These are phyloP conservation scores for Steinernema carpocapsae DNA, from an alignment of 2,888 invertebrate genomes.

Conservation along the genomic window DNA sequence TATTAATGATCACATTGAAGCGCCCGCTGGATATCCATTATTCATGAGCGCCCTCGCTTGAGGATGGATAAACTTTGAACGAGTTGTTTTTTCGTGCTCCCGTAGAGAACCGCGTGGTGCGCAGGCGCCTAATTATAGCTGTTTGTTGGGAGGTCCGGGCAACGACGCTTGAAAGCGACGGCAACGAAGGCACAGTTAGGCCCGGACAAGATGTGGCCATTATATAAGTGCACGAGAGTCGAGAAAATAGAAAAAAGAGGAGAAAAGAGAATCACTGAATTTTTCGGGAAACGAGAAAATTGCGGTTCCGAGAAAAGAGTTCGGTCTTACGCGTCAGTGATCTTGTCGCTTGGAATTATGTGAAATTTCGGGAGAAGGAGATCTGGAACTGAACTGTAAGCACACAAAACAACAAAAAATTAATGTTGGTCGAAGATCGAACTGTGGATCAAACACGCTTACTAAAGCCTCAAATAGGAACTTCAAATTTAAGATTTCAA, in stretches of 20 bases:
- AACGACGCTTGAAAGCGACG: too few species aligned
- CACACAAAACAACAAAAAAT: too few species aligned
- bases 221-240: too few species aligned
- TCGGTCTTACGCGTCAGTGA: background rate
- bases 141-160: slow-evolving; percentile 17
- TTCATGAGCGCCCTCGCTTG: slow-evolving; percentile 22
- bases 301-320: background rate
- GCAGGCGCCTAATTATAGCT: slow-evolving; percentile 24
- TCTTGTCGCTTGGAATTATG: background rate
- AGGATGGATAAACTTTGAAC: slow-evolving; percentile 20
- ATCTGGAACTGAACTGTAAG: too few species aligned
- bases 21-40: slow-evolving; percentile 29
- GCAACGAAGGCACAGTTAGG: too few species aligned
- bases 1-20: slow-evolving; percentile 33
- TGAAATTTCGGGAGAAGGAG: background rate
- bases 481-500: too few species aligned
- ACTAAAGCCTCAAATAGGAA: too few species aligned
- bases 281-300: too few species aligned
- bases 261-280: too few species aligned
- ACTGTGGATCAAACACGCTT: too few species aligned
- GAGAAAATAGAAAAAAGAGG: too few species aligned
- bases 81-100: slow-evolving; percentile 24
- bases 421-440: background rate
- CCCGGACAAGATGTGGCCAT: too few species aligned
- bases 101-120: background rate